Conservation (phyloP, 2,797 vertebrate genomes). For the Coilia nasus region DNA sequence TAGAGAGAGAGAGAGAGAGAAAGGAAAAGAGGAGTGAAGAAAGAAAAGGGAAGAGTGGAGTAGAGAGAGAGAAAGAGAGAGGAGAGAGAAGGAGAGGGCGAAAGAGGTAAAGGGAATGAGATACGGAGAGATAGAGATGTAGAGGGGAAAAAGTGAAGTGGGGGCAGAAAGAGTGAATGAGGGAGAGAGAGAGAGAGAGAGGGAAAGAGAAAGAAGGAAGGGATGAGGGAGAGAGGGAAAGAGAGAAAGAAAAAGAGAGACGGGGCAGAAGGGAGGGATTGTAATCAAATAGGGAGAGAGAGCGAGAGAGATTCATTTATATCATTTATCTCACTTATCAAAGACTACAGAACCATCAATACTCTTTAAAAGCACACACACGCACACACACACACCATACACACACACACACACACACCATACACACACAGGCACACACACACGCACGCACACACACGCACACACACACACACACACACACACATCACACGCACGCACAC, state of each 20-base stretch:
- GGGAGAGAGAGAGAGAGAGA: background rate
- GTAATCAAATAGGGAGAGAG: conserved; percentile 11
- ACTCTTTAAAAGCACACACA: background rate
- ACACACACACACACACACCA: conserved; percentile 45
- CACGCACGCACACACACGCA: no score
- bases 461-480: no score
- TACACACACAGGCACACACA: no score
- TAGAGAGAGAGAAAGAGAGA: background rate
- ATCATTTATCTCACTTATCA: conserved; percentile 16
- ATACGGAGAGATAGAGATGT: background rate
- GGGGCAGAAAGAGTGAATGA: background rate
- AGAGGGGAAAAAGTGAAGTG: background rate
- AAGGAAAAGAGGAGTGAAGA: background rate
- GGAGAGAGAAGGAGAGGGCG: background rate
- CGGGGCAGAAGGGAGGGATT: background rate
- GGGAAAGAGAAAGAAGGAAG: background rate
- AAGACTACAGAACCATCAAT: background rate
- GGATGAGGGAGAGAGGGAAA: background rate
- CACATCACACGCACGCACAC: no score
- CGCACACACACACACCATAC: conserved; percentile 31
- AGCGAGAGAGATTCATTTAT: background rate
- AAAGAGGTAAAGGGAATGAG: background rate
- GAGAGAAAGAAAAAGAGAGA: background rate
- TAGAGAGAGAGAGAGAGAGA: background rate
- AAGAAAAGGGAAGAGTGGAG: background rate